These are phyloP conservation scores for Alloscopus bannaensis DNA, from an alignment of 2,888 invertebrate genomes.

Conservation along the genomic window DNA sequence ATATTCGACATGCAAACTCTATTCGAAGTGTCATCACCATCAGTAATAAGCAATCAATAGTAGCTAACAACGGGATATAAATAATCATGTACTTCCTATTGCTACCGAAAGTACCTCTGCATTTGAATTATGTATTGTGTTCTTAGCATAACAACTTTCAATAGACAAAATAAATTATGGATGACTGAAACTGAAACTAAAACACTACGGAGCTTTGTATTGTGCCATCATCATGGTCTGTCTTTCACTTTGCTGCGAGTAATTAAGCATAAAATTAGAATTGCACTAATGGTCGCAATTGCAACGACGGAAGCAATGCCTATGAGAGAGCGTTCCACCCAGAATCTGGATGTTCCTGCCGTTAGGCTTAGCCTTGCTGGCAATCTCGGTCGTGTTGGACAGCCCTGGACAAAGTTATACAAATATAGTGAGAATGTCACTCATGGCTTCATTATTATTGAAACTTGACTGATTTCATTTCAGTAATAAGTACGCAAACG, in stretches of 20 bases:
- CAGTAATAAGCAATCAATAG: too few species aligned
- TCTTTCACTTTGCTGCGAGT: conserved; percentile 62
- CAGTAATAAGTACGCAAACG: too few species aligned
- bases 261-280: conserved; percentile 71
- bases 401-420: conserved; percentile 67
- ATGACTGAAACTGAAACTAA: background rate
- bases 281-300: conserved; percentile 71
- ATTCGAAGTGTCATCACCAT: too few species aligned
- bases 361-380: conserved; percentile 68
- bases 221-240: conserved; percentile 10
- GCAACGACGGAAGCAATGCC: conserved; percentile 71
- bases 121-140: background rate
- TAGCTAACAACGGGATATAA: too few species aligned
- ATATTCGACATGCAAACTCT: too few species aligned
- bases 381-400: conserved; percentile 66
- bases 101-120: background rate
- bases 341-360: conserved; percentile 68
- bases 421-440: background rate
- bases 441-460: conserved; percentile 3
- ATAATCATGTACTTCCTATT: too few species aligned
- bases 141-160: background rate
- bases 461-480: too few species aligned
- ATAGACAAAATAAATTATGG: conserved; percentile 40
- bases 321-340: conserved; percentile 71
- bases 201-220: background rate